Evolutionary conservation across 2,797 vertebrate species (phyloP), one percentile per base, ranked within the genome.

Genomic region (Bovichtus diacanthus): DNA sequence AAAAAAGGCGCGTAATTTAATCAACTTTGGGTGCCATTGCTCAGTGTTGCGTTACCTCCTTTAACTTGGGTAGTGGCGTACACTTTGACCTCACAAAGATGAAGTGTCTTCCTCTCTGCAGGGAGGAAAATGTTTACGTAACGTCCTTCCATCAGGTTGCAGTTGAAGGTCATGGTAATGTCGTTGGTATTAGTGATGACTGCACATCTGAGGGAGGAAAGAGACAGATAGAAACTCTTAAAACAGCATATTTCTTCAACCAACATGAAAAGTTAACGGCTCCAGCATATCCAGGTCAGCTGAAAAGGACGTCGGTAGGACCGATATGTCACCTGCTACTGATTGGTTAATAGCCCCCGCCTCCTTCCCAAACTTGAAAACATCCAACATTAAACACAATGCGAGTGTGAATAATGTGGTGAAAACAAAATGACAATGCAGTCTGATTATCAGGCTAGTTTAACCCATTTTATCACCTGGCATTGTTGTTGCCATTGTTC

Each of bases 401-500:
- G 31, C 36, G 31, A 56, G 31, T 36, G 34, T 58, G 19, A 58
- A 58, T 39, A 39, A 23, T 29, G 3, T 15, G 25, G 55, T 19
- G 39, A 51, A 67, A 29, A 54, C 8, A 16, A 67, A 67, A 46
- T 18, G 65, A 36, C 8, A 8, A 49, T n/a, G n/a, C n/a, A n/a
- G n/a, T n/a, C n/a, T 58, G 3, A 38, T 21, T 58, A 21, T 25
- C 7, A 39, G 36, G 21, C 36, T 3, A 16, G 8, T 18, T 34
- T 3, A 21, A 61, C 7, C 6, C 7, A 16, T 21, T 2, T 6
- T n/a, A 21, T 55, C 66, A 77, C 74, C 74, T 77, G 39, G 59
- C 43, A 49, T 77, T 77, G 59, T 47, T n/a, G 66, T 64, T 64
- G 51, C 74, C 59, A 4, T 77, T 58, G 74, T 77, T 70, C 66